Evolutionary conservation across 2,797 vertebrate species (phyloP).

Genomic region (Sebastes diploproa): DNA sequence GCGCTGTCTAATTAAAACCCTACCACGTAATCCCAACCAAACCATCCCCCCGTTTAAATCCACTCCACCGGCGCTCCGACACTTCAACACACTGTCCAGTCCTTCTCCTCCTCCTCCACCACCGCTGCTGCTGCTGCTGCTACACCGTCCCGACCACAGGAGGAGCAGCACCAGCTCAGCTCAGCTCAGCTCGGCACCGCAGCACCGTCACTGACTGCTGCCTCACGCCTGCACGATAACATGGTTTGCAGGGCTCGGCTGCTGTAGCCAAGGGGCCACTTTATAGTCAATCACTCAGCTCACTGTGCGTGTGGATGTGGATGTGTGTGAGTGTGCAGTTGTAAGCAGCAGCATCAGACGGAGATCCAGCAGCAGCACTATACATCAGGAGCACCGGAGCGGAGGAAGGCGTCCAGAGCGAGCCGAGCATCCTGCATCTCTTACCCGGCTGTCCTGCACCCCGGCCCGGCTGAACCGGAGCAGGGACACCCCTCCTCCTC

Average conservation of each 20-base stretch:
- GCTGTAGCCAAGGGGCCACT: constrained; percentile 63
- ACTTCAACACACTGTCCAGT: constrained; percentile 41
- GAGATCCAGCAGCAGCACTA: background rate
- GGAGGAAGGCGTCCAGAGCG: constrained; percentile 36
- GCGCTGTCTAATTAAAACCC: constrained; percentile 81
- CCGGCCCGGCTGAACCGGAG: constrained; percentile 47
- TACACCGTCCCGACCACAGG: constrained; percentile 36
- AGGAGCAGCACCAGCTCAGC: constrained; percentile 28
- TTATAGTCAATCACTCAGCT: constrained; percentile 7
- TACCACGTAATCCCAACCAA: constrained; percentile 79
- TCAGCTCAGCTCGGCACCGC: constrained; percentile 20
- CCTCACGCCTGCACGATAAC: constrained; percentile 59
- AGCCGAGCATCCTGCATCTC: constrained; percentile 54
- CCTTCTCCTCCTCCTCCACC: too few relatives aligned
- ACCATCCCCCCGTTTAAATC: constrained; percentile 81
- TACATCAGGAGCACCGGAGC: constrained; percentile 9
- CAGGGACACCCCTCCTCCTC: constrained; percentile 17
- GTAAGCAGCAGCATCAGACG: background rate
- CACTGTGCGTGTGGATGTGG: background rate
- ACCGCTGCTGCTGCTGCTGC: background rate
- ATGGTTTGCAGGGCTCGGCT: constrained; percentile 76
- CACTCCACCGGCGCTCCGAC: constrained; percentile 65
- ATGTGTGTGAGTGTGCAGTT: constrained; percentile 4
- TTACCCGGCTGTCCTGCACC: constrained; percentile 42
- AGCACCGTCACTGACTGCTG: constrained; percentile 50